Base-by-base conservation (phyloP, 2,888 invertebrate genomes). In the Diabrotica balteata region DNA sequence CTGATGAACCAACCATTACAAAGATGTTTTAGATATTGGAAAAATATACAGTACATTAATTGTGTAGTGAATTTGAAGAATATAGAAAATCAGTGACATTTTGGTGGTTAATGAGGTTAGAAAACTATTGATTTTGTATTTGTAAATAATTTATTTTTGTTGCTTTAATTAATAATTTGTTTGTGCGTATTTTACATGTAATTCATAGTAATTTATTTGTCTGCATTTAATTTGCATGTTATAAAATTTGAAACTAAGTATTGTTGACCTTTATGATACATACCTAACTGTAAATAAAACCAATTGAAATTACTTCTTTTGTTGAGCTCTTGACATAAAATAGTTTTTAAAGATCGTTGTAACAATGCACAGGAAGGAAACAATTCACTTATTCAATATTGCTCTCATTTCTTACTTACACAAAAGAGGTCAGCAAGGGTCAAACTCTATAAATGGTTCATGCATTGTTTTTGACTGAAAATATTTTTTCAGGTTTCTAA, bases 81-180 rank as follows among this genome's bases (percentile, higher is more conserved):
- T 60, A 43, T 47, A 0, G 53, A 61, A 53, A 63, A 62, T 43
- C 10, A 49, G 44, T 59, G 59, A 65, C 51, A 7, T 47, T 47
- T 17, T 59, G 57, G 17, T 22, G 55, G 60, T 59, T 57, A 43
- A 57, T 64, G 67, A 71, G 71, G 71, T 71, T 71, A 71, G 68
- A 59, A 63, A 45, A 67, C 32, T 32, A 32, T 67, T 50, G 62
- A 67, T 67, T 67, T 60, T 67, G 45, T 42, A 11, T 43, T 32
- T 32, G 46, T 32, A n/a, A 51, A 22, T 32, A 42, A 52, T 51
- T 52, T 11, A 61, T 22, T 61, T 32, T 57, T 64, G n/a, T 52
- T 11, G 50, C 7, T 44, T 44, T 46, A 47, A 8, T 53, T 53
- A 8, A 1, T 53, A 43, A 49, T 50, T 50, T 9, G 4, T 8